phyloP scores from a whole-genome alignment of 2,797 vertebrate genomes.

The Trachurus trachurus region DNA sequence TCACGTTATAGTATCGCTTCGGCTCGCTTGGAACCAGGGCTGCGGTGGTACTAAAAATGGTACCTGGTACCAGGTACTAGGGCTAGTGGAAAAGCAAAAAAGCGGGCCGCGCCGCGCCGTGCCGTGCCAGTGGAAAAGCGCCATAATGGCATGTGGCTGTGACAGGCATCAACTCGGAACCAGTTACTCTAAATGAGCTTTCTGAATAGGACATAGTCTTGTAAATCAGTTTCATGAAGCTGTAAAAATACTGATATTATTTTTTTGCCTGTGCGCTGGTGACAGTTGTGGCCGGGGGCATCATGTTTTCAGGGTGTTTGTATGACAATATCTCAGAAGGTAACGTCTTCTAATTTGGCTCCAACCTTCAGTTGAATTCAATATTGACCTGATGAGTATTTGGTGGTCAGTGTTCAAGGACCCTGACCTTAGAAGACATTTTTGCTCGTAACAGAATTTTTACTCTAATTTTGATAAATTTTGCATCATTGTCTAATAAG shows the following conservation, averaged over 20 bases:
- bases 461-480: not conserved
- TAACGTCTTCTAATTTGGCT: not conserved
- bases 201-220: slow-evolving; percentile 2
- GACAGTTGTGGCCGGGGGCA: not conserved
- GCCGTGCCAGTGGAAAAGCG: too few relatives aligned
- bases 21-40: too few relatives aligned
- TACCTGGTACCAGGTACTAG: too few relatives aligned
- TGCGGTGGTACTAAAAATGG: too few relatives aligned
- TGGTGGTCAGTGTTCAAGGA: not conserved
- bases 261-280: not conserved
- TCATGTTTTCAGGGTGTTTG: not conserved
- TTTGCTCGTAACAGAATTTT: too few relatives aligned
- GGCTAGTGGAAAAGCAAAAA: too few relatives aligned
- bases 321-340: not conserved
- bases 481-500: not conserved
- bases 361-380: not conserved
- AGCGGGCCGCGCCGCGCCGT: too few relatives aligned
- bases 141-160: too few relatives aligned
- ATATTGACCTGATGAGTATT: not conserved
- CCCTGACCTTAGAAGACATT: too few relatives aligned
- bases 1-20: too few relatives aligned
- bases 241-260: not conserved
- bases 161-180: not conserved
- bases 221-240: slow-evolving; percentile 8
- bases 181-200: not conserved